Base-by-base conservation (phyloP, 2,113 vertebrate species). In the Cacatua alba region DNA sequence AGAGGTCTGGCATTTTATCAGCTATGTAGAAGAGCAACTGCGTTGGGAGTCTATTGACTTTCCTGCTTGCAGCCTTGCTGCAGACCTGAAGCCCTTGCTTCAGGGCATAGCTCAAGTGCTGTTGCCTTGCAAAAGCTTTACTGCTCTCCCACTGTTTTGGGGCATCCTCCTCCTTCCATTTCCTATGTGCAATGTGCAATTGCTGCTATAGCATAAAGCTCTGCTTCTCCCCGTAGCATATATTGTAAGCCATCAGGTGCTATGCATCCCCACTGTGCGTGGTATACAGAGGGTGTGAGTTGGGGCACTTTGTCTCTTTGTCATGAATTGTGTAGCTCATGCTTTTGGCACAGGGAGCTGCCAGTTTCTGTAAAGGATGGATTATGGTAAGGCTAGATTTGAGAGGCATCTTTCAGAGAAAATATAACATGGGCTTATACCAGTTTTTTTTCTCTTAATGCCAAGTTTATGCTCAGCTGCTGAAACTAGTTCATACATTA, bases 191-290 rank as follows among this genome's bases (percentile, higher is more conserved):
- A 39, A 69, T 4, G 7, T 37, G 26, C 41, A 72, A 6, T 29
- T 74, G 43, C 53, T 82, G 25, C n/a, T 37, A 2, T 13, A 43
- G 19, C 13, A 20, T 16, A 23, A 29, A 57, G 25, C 21, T 52
- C 74, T 69, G 29, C 72, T 64, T 9, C 55, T 79, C 23, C 48
- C 60, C 9, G 1, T 24, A 17, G 29, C 5, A 6, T 8, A 3
- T 5, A 1, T 7, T 17, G 31, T 15, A 39, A 85, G 5, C 16
- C 35, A 21, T 24, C n/a, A 33, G 35, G 33, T 82, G 7, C 43
- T 57, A 5, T 0, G 2, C 10, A 11, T 53, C 37, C 21, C 16
- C 6, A 1, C 10, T 17, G 35, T 13, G 1, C 2, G 1, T 20
- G 31, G 17, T 6, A 24, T 11, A 49, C 21, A 8, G 1, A 1